Conservation (phyloP, 2,113 vertebrate species). For the Todiramphus chloris region DNA sequence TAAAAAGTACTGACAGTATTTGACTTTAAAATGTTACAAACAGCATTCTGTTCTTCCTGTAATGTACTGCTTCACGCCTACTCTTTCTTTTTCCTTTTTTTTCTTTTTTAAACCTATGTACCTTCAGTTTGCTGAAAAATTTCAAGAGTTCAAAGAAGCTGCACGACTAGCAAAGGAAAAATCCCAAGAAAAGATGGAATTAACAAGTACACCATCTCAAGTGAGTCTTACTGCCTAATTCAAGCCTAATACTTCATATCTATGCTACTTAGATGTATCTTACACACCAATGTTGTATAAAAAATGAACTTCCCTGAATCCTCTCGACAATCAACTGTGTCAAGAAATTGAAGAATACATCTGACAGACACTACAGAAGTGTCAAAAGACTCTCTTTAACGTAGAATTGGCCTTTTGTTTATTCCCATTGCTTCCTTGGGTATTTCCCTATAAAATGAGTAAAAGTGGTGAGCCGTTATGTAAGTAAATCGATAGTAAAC, state of each 20-base stretch:
- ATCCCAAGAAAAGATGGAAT: conserved; percentile 96
- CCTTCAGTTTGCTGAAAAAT: conserved; percentile 97
- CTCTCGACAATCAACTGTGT: neutral
- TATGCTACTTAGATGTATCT: neutral
- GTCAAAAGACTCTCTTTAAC: neutral
- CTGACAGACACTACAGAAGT: neutral
- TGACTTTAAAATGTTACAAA: neutral
- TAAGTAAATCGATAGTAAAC: neutral
- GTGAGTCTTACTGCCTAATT: conserved; percentile 68
- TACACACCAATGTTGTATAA: neutral
- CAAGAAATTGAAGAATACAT: neutral
- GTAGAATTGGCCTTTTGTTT: neutral
- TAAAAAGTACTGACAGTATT: neutral
- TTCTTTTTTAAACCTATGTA: conserved; percentile 6
- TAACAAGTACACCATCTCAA: conserved; percentile 97
- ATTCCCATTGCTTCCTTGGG: neutral
- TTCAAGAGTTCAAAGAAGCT: conserved; percentile 98
- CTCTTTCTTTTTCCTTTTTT: neutral
- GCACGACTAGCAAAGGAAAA: conserved; percentile 96
- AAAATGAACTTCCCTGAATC: neutral
- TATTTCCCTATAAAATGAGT: neutral
- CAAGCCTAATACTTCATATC: neutral
- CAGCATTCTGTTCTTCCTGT: conserved; percentile 47
- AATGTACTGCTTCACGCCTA: conserved; percentile 30
- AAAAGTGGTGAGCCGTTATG: neutral